Evolutionary conservation across 2,888 invertebrate genomes (phyloP).

Genomic region (Dascillus cervinus): DNA sequence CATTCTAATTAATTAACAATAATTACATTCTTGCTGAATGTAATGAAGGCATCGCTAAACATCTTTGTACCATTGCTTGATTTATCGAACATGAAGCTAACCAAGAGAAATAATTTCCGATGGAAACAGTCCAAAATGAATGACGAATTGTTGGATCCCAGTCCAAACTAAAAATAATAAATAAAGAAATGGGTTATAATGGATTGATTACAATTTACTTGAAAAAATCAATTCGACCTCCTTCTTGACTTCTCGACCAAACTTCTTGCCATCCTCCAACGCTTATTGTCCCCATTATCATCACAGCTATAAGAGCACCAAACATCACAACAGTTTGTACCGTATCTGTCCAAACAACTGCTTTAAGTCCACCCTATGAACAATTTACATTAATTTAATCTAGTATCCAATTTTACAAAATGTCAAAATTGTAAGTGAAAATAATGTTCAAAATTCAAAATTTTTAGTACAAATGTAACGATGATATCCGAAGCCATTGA

Average conservation of each 20-base stretch:
- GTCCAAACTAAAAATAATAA: slow-evolving; percentile 53
- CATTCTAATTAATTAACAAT: too few relatives aligned
- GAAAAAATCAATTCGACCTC: slow-evolving; percentile 63
- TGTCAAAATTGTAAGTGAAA: slow-evolving; percentile 1
- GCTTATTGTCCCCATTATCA: slow-evolving; percentile 56
- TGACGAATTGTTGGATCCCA: slow-evolving; percentile 69
- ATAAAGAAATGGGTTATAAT: too few relatives aligned
- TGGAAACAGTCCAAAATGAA: slow-evolving; percentile 70
- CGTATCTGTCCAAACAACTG: slow-evolving; percentile 76
- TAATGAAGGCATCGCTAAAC: slow-evolving; percentile 67
- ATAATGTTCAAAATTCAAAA: slow-evolving; percentile 1
- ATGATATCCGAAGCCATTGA: neutral
- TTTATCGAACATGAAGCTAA: slow-evolving; percentile 75
- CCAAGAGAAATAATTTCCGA: slow-evolving; percentile 76
- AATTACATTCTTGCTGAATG: slow-evolving; percentile 64
- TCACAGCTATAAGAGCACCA: slow-evolving; percentile 58
- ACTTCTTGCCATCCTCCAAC: slow-evolving; percentile 59
- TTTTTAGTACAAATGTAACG: slow-evolving; percentile 1
- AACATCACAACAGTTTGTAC: slow-evolving; percentile 69
- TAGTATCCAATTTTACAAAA: neutral
- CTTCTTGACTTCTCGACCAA: slow-evolving; percentile 51
- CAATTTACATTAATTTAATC: neutral
- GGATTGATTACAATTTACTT: slow-evolving; percentile 51
- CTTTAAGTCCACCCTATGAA: slow-evolving; percentile 65
- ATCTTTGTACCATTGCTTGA: slow-evolving; percentile 82